A percentile compares a stretch with the other conserved stretches of the same genome.
Evolutionary conservation across 1,140 invertebrate genomes (phyloP).

Genomic region (Babylonia areolata): DNA sequence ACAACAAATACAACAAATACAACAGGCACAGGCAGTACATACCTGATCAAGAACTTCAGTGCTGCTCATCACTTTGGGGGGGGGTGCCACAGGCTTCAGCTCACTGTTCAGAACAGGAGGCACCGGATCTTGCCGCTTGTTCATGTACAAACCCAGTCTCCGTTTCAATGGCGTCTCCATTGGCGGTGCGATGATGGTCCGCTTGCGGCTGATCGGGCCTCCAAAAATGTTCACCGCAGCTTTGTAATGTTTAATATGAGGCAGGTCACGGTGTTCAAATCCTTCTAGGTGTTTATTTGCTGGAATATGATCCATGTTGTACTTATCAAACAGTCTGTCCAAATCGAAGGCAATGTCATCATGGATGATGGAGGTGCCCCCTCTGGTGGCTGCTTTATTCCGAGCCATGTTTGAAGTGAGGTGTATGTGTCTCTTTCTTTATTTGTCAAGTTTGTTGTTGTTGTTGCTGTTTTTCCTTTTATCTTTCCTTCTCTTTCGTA

Average conservation of each 20-base stretch:
- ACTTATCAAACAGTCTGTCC: slow-evolving; percentile 68
- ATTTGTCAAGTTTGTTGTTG: too few relatives aligned
- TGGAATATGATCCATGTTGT: slow-evolving; percentile 72
- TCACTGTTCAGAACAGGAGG: slow-evolving; percentile 51
- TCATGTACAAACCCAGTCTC: slow-evolving; percentile 59
- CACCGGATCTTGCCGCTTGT: slow-evolving; percentile 44
- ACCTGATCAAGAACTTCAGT: slow-evolving; percentile 8
- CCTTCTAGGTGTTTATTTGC: slow-evolving; percentile 61
- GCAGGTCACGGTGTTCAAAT: slow-evolving; percentile 66
- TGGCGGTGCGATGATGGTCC: slow-evolving; percentile 64
- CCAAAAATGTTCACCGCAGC: slow-evolving; percentile 73
- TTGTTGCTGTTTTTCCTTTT: neutral
- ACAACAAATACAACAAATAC: neutral
- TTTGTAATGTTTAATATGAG: slow-evolving; percentile 70
- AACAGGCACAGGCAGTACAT: neutral
- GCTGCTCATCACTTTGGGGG: slow-evolving; percentile 31
- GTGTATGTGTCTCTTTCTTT: neutral
- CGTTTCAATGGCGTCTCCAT: slow-evolving; percentile 70
- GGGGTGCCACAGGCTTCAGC: slow-evolving; percentile 48
- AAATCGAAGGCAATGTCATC: slow-evolving; percentile 67
- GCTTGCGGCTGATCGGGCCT: slow-evolving; percentile 65
- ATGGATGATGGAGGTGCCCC: slow-evolving; percentile 50
- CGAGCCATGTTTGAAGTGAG: slow-evolving; percentile 25
- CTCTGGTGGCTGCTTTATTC: neutral
- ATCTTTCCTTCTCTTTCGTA: too few relatives aligned